These are phyloP conservation scores for Drosophila greeni DNA, from an alignment of 2,888 invertebrate genomes.

Conservation along the genomic window DNA sequence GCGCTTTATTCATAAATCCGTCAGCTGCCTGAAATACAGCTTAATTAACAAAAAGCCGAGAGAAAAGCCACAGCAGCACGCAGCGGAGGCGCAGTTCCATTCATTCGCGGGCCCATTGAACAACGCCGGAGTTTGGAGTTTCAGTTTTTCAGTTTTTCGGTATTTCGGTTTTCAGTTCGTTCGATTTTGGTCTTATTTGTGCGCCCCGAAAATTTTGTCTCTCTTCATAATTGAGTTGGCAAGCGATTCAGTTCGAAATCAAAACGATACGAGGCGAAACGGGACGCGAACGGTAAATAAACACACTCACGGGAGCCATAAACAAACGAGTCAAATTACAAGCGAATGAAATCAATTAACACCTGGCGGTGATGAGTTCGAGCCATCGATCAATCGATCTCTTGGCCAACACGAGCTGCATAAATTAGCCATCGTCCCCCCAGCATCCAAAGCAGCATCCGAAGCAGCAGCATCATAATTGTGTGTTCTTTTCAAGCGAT, in stretches of 20 bases:
- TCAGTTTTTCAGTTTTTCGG: too few relatives aligned
- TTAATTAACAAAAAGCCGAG: slow-evolving; percentile 72
- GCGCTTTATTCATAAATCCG: slow-evolving; percentile 68
- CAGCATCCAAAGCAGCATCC: neutral
- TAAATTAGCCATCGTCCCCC: slow-evolving; percentile 55
- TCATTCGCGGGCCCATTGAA: slow-evolving; percentile 60
- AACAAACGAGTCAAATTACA: slow-evolving; percentile 57
- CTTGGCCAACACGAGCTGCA: slow-evolving; percentile 53
- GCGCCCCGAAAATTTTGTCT: slow-evolving; percentile 32
- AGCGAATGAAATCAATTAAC: slow-evolving; percentile 69
- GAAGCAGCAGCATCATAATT: slow-evolving; percentile 22
- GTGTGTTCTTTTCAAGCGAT: slow-evolving; percentile 40
- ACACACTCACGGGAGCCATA: slow-evolving; percentile 37
- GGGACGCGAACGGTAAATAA: slow-evolving; percentile 50
- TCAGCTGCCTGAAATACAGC: slow-evolving; percentile 71
- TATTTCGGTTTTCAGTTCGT: slow-evolving; percentile 1
- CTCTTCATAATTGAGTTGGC: slow-evolving; percentile 55
- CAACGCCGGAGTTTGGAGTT: slow-evolving; percentile 26
- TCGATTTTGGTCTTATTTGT: slow-evolving; percentile 35
- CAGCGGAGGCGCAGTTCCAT: slow-evolving; percentile 67
- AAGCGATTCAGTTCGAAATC: slow-evolving; percentile 26
- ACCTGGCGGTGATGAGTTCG: slow-evolving; percentile 54
- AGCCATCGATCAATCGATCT: slow-evolving; percentile 44
- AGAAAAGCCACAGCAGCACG: slow-evolving; percentile 58
- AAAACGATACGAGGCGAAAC: slow-evolving; percentile 12